phyloP scores from a whole-genome alignment of 1,140 invertebrate genomes.

The Drosophila mauritiana region DNA sequence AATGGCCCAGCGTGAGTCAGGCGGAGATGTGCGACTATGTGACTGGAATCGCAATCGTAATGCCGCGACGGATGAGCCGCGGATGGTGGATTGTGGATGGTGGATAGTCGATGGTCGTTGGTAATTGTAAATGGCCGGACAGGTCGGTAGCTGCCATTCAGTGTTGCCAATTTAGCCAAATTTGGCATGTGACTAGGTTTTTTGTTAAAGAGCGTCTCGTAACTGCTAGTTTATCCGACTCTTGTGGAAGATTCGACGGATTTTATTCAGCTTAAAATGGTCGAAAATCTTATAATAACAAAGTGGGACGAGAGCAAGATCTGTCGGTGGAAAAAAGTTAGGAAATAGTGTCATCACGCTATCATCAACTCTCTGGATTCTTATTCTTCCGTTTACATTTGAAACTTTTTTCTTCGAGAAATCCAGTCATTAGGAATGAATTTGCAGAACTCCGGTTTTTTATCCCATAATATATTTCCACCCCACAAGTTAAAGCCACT shows the following conservation, averaged over 20 bases:
- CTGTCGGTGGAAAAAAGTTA: background rate
- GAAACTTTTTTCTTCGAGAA: too few species aligned
- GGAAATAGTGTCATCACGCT: background rate
- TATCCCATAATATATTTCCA: constrained; percentile 24
- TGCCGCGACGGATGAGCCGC: constrained; percentile 33
- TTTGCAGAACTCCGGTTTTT: constrained; percentile 1
- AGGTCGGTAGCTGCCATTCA: constrained; percentile 46
- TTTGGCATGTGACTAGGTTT: constrained; percentile 43
- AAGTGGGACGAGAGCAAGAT: constrained; percentile 18
- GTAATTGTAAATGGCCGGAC: constrained; percentile 54
- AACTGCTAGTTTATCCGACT: constrained; percentile 11
- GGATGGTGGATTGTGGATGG: constrained; percentile 14
- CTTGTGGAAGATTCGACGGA: background rate
- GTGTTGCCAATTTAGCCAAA: constrained; percentile 56
- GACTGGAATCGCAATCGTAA: constrained; percentile 56
- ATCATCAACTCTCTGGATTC: background rate
- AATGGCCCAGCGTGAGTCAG: constrained; percentile 70
- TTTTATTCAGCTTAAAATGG: constrained; percentile 8
- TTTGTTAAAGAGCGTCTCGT: constrained; percentile 14
- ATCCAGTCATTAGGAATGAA: too few species aligned
- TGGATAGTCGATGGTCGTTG: constrained; percentile 27
- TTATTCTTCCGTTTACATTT: too few species aligned
- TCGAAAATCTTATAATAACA: constrained; percentile 11
- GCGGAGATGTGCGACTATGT: constrained; percentile 54
- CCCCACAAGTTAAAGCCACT: background rate